Base-by-base conservation (phyloP, 2,888 invertebrate genomes). In the Trileptium ribeirensis region DNA sequence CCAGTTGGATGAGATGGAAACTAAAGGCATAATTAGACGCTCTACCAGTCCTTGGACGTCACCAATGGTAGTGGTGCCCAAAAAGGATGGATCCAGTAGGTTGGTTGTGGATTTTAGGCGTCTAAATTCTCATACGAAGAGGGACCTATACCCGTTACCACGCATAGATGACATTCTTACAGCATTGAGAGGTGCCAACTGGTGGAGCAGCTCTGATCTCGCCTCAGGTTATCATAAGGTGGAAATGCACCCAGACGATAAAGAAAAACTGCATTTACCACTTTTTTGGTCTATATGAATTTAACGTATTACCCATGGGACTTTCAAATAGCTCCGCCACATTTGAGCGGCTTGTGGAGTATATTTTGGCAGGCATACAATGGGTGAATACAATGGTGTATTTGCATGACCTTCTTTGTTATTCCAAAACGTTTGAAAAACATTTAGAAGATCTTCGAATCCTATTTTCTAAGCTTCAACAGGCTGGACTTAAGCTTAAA, bases 251-350 rank as follows among this genome's bases (percentile, higher is more conserved):
- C 80, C 80, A 81, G 51, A 79, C 31, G 82, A 81, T 38, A 82
- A n/a, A 3, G 70, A 70, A 36, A n/a, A n/a, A n/a, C n/a, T n/a
- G n/a, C n/a, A n/a, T n/a, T n/a, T n/a, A n/a, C n/a, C n/a, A n/a
- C n/a, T n/a, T n/a, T 33, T 24, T 19, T 24, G 82, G 85, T 0
- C 82, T 83, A 33, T 85, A 70, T 36, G 81, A 85, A 39, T 84
- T 80, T 78, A 82, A 80, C 2, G 74, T 82, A 2, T 80, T 85
- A 80, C 80, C 82, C 0, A 83, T 83, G 74, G 83, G 84, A 3
- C 67, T 85, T 0, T 81, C 82, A 1, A 83, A 82, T 38, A 82
- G 82, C 37, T 81, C 82, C 31, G 82, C 84, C 0, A 83, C 82
- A 8, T 85, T 84, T 40, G 82, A 85, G 79, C 64, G 83, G 19